Conservation (phyloP, 1,140 invertebrate species). For the Drosophila ananassae region DNA sequence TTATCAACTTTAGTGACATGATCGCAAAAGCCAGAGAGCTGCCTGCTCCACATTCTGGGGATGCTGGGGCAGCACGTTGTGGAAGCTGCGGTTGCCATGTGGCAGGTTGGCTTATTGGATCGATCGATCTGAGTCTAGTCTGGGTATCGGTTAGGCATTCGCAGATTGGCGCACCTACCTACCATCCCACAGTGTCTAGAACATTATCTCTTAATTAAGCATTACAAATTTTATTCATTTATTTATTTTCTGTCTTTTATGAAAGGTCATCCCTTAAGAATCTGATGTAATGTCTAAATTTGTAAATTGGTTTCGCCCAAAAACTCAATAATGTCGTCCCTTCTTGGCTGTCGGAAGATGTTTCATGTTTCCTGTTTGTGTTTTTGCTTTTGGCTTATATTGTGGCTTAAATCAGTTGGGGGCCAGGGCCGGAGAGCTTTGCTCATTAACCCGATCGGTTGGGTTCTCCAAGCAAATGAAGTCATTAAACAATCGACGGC, state of each 20-base stretch:
- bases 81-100: constrained; percentile 31
- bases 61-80: constrained; percentile 1
- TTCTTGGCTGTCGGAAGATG: constrained; percentile 17
- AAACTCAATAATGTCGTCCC: constrained; percentile 14
- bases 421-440: constrained; percentile 39
- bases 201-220: neutral
- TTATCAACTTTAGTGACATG: constrained; percentile 80
- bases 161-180: constrained; percentile 5
- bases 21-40: constrained; percentile 52
- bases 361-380: constrained; percentile 37
- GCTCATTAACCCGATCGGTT: constrained; percentile 69
- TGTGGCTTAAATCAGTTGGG: constrained; percentile 33
- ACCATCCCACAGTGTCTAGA: neutral
- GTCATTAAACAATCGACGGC: constrained; percentile 74
- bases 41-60: constrained; percentile 61
- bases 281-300: constrained; percentile 47
- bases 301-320: constrained; percentile 25
- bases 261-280: neutral
- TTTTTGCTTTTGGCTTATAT: constrained; percentile 22
- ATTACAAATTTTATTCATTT: constrained; percentile 2
- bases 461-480: constrained; percentile 54
- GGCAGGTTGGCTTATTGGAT: constrained; percentile 49
- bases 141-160: constrained; percentile 20
- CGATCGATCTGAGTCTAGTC: constrained; percentile 49
- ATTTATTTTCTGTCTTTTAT: neutral